phyloP scores from a whole-genome alignment of 2,888 invertebrate species.

The Cremastobaeus sp. region DNA sequence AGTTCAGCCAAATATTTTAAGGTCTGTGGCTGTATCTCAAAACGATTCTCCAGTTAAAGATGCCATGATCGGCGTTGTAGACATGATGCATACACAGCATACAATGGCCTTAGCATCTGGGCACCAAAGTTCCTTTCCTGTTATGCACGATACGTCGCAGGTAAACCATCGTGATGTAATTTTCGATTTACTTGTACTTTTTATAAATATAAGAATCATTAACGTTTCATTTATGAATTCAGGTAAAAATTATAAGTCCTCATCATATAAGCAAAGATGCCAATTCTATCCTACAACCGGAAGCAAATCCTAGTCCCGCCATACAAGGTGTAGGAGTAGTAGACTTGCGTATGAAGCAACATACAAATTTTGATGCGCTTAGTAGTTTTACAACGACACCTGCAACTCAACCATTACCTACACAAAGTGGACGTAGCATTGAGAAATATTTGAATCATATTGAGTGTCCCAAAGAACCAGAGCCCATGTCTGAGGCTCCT shows the following conservation, averaged over 20 bases:
- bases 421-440: conserved; percentile 82
- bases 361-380: conserved; percentile 69
- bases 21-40: conserved; percentile 65
- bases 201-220: not conserved
- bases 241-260: conserved; percentile 74
- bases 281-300: conserved; percentile 66
- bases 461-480: conserved; percentile 74
- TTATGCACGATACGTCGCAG: conserved; percentile 50
- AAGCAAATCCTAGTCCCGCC: conserved; percentile 63
- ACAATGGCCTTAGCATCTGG: conserved; percentile 26
- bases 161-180: conserved; percentile 4
- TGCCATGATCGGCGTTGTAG: conserved; percentile 76
- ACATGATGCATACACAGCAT: conserved; percentile 72
- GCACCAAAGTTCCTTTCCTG: conserved; percentile 50
- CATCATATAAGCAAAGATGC: conserved; percentile 74
- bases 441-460: conserved; percentile 81
- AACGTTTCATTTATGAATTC: not conserved
- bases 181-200: too few species aligned
- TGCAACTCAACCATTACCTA: conserved; percentile 77
- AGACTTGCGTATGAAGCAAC: conserved; percentile 85
- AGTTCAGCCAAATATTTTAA: conserved; percentile 66
- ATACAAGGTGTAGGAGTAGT: conserved; percentile 79
- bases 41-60: conserved; percentile 71
- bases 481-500: conserved; percentile 54
- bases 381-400: conserved; percentile 77